Conservation (phyloP, 2,888 invertebrate genomes). For the Epistrophella euchroma region DNA sequence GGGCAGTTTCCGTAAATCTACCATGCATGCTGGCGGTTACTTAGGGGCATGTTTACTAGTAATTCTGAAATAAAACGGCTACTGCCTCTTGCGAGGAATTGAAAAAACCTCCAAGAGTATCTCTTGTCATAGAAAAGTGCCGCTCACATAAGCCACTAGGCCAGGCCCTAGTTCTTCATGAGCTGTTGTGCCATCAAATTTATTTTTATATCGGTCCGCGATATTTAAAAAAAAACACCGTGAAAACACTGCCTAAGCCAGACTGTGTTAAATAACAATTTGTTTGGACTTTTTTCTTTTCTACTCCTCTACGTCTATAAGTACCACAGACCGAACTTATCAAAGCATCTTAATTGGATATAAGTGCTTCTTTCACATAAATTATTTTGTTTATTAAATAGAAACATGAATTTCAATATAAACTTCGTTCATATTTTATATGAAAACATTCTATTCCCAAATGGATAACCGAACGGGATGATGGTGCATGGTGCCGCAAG, state of each 20-base stretch:
- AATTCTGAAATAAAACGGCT: too few relatives aligned
- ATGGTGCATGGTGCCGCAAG: conserved; percentile 10
- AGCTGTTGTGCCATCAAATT: too few relatives aligned
- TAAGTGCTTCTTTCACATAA: background rate
- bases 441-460: conserved; percentile 33
- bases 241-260: background rate
- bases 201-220: background rate
- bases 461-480: conserved; percentile 4
- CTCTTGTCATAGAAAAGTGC: too few relatives aligned
- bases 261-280: background rate
- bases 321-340: background rate
- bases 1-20: too few relatives aligned
- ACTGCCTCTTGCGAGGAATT: too few relatives aligned
- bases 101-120: too few relatives aligned
- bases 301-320: background rate
- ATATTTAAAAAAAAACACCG: background rate
- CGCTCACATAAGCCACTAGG: too few relatives aligned
- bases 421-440: conserved; percentile 21
- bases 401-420: conserved; percentile 3
- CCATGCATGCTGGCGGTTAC: too few relatives aligned
- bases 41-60: too few relatives aligned
- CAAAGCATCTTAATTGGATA: conserved; percentile 4
- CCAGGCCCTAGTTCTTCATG: too few relatives aligned
- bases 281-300: background rate
- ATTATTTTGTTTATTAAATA: conserved; percentile 8